Conservation (phyloP, 1,140 invertebrate species). For the Lucilia sericata region DNA sequence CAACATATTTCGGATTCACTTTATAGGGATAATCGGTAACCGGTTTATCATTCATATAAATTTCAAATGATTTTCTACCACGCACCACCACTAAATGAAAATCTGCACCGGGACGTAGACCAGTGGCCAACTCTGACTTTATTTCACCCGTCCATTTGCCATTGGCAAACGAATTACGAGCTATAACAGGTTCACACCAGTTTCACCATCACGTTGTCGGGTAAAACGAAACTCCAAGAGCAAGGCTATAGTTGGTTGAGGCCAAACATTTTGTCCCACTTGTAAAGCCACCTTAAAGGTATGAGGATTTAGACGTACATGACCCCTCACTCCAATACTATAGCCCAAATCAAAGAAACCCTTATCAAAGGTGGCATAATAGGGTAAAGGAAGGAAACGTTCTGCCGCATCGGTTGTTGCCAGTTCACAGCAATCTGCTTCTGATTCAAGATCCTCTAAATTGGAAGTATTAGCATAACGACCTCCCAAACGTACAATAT, state of each 20-base stretch:
- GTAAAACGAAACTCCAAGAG: not conserved
- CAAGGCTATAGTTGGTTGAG: not conserved
- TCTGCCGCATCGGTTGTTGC: not conserved
- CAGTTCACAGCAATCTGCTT: not conserved
- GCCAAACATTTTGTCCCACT: constrained; percentile 23
- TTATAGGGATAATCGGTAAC: constrained; percentile 2
- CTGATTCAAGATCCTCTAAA: not conserved
- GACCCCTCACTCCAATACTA: not conserved
- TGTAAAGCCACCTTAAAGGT: not conserved
- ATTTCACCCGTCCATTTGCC: constrained; percentile 4
- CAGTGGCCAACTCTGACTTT: constrained; percentile 14
- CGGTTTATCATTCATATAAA: constrained; percentile 19
- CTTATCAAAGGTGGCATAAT: constrained; percentile 22
- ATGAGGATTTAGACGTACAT: not conserved
- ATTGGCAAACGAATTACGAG: constrained; percentile 15
- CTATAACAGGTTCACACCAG: not conserved
- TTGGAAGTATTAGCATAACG: not conserved
- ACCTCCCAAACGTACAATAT: not conserved
- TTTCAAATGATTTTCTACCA: not conserved
- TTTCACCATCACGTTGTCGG: not conserved
- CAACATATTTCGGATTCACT: constrained; percentile 19
- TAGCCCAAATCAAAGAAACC: constrained; percentile 27
- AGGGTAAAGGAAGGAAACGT: not conserved
- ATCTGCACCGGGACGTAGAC: not conserved
- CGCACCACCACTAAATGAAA: not conserved